Percentiles rank a stretch among this genome's conserved stretches.
Evolutionary conservation across 2,113 vertebrate species (phyloP).

Genomic region (Lonchura striata): DNA sequence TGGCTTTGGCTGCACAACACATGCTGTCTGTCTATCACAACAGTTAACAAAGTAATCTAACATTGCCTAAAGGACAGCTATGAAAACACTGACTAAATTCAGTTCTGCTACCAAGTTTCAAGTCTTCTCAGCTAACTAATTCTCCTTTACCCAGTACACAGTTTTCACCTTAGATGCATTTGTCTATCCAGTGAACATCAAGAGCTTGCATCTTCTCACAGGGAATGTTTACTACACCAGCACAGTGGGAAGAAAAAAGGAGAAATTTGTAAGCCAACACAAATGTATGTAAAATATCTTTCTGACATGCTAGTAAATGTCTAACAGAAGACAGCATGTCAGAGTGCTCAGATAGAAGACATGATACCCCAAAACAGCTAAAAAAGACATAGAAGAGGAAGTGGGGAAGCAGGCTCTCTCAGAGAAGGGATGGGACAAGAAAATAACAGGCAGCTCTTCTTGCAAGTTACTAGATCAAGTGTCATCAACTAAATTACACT

Average conservation of each 20-base stretch:
- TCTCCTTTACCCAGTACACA: neutral
- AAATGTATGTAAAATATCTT: neutral
- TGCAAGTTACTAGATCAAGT: neutral
- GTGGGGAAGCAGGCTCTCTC: neutral
- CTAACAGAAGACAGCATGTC: neutral
- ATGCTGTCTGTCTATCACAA: neutral
- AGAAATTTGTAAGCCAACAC: too few relatives aligned
- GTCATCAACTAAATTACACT: neutral
- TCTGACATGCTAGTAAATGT: neutral
- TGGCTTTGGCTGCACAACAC: neutral
- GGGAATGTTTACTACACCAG: accelerated
- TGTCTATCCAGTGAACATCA: neutral
- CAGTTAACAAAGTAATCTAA: neutral
- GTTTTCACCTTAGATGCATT: neutral
- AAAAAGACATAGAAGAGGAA: neutral
- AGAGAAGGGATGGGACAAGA: neutral
- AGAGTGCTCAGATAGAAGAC: neutral
- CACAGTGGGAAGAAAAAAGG: neutral
- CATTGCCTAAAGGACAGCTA: neutral
- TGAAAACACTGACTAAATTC: neutral
- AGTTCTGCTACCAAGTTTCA: neutral
- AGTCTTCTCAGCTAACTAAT: neutral
- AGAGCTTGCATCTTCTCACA: neutral
- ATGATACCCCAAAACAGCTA: neutral
- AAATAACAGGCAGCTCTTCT: accelerated